Conservation (phyloP, 2,888 invertebrate genomes). For the Vanessa cardui region DNA sequence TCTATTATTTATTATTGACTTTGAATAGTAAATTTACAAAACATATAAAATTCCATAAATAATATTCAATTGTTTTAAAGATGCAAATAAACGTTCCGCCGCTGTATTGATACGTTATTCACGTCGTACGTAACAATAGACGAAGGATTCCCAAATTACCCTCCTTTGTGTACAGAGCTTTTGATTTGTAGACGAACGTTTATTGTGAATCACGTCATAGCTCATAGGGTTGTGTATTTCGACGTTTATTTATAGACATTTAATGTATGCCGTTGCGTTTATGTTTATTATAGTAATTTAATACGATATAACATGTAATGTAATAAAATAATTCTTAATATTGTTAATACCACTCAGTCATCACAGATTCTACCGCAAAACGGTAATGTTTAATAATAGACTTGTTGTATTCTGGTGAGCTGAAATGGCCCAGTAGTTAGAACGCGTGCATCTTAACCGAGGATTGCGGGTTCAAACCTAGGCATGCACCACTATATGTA, state of each 20-base stretch:
- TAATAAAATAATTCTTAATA: too few relatives aligned
- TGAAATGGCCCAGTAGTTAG: too few relatives aligned
- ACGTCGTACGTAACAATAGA: constrained; percentile 15
- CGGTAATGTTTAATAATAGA: too few relatives aligned
- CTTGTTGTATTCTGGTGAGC: too few relatives aligned
- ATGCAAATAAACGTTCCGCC: neutral
- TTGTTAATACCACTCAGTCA: too few relatives aligned
- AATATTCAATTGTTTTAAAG: neutral
- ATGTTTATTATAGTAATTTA: too few relatives aligned
- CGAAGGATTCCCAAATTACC: constrained; percentile 23
- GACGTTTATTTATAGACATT: neutral
- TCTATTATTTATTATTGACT: too few relatives aligned
- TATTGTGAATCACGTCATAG: constrained; percentile 22
- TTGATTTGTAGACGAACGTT: constrained; percentile 35
- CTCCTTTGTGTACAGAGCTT: constrained; percentile 24
- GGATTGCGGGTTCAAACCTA: too few relatives aligned
- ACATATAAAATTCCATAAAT: neutral
- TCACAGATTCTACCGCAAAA: too few relatives aligned
- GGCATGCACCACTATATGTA: too few relatives aligned
- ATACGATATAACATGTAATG: too few relatives aligned
- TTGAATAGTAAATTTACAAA: neutral
- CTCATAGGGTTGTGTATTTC: constrained; percentile 17
- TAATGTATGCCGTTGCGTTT: neutral
- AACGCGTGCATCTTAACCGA: too few relatives aligned
- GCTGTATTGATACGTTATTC: neutral